These are phyloP conservation scores for Hemicordylus capensis DNA, from an alignment of 2,113 vertebrate species.

Conservation along the genomic window DNA sequence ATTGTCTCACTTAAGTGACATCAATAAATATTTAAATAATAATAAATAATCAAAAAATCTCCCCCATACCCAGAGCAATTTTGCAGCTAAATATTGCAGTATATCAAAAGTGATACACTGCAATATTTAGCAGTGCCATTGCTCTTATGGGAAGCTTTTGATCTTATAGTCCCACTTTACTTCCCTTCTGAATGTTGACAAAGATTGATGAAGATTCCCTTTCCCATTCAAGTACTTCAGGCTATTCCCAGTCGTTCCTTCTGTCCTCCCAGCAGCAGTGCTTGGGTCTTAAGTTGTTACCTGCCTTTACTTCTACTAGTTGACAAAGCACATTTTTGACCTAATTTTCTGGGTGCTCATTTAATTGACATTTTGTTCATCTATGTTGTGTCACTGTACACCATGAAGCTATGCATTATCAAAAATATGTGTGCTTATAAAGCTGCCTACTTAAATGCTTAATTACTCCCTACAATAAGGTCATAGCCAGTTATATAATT, in stretches of 20 bases:
- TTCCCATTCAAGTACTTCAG: neutral
- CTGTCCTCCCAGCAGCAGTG: neutral
- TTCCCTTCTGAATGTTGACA: neutral
- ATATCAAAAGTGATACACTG: too few species aligned
- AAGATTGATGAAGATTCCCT: neutral
- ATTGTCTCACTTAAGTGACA: neutral
- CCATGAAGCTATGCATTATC: neutral
- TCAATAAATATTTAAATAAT: too few species aligned
- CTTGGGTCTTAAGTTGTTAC: neutral
- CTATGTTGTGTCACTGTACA: neutral
- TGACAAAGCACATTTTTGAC: slow-evolving; percentile 5
- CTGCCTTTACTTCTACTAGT: neutral
- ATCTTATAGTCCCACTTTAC: neutral
- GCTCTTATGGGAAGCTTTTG: neutral
- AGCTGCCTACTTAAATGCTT: neutral
- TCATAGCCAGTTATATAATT: neutral
- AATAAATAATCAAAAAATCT: too few species aligned
- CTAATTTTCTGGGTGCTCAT: neutral
- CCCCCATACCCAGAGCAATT: too few species aligned
- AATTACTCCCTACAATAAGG: neutral
- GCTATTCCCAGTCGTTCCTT: neutral
- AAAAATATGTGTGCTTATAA: neutral
- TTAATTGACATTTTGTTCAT: neutral
- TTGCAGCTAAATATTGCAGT: too few species aligned
- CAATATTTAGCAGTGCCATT: too few species aligned